Conservation (phyloP, 23 tunicate species). For the Aplidium turbinatum region DNA sequence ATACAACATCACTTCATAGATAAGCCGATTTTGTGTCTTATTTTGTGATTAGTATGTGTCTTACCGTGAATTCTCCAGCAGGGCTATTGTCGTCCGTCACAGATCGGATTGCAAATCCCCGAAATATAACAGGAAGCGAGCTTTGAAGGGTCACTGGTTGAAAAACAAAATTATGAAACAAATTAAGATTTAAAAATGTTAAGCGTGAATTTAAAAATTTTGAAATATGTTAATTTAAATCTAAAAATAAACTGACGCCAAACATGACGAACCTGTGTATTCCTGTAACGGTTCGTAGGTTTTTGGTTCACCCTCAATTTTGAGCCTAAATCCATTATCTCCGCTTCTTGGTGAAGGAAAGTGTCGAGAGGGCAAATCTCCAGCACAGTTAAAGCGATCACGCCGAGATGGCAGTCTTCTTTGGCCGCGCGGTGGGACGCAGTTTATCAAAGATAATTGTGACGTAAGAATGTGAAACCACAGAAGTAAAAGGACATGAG, state of each 20-base stretch:
- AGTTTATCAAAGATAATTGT: too few species aligned
- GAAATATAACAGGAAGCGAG: constrained; percentile 52
- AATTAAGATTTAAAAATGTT: not conserved
- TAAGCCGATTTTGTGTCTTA: too few species aligned
- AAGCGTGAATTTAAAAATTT: too few species aligned
- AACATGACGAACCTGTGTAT: constrained; percentile 52
- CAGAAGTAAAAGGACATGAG: too few species aligned
- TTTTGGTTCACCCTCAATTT: constrained; percentile 61
- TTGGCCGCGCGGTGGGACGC: too few species aligned
- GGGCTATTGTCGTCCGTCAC: constrained; percentile 17
- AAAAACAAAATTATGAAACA: not conserved
- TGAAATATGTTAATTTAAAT: too few species aligned
- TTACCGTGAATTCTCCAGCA: constrained; percentile 57
- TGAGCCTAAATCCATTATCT: constrained; percentile 66
- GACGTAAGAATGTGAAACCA: too few species aligned
- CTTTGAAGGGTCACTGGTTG: constrained; percentile 70
- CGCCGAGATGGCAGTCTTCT: too few species aligned
- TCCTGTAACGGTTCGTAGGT: constrained; percentile 53
- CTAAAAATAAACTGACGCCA: not conserved
- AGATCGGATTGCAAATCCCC: constrained; percentile 59
- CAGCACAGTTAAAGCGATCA: constrained; percentile 29
- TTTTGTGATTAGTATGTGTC: too few species aligned
- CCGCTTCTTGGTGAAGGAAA: constrained; percentile 30
- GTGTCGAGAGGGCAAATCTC: constrained; percentile 24
- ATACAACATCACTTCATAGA: too few species aligned